phyloP scores from a whole-genome alignment of 2,888 invertebrate species.

The Rhingia rostrata region DNA sequence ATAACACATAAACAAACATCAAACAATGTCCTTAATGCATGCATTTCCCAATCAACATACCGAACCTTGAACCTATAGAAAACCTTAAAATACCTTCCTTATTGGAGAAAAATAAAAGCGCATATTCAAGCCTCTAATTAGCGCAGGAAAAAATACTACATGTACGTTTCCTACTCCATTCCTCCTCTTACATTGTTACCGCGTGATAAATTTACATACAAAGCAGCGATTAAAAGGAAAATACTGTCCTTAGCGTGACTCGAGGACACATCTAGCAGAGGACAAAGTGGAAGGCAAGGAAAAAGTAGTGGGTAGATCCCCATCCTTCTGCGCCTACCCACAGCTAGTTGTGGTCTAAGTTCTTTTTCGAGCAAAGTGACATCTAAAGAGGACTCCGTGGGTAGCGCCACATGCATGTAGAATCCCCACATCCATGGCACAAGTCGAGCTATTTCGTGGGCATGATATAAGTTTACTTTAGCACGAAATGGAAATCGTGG shows the following conservation, averaged over 20 bases:
- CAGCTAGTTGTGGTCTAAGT: slow-evolving; percentile 30
- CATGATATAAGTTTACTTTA: slow-evolving; percentile 59
- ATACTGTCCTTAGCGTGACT: slow-evolving; percentile 55
- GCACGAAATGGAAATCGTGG: slow-evolving; percentile 66
- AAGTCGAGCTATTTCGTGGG: slow-evolving; percentile 57
- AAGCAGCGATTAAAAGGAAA: slow-evolving; percentile 5
- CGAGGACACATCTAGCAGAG: slow-evolving; percentile 47
- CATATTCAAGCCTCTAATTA: slow-evolving; percentile 53
- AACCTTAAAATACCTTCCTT: neutral
- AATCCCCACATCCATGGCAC: slow-evolving; percentile 29
- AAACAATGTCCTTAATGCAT: no score
- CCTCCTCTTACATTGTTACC: slow-evolving; percentile 15
- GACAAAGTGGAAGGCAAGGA: neutral
- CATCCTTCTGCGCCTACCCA: slow-evolving; percentile 12
- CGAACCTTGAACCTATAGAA: slow-evolving; percentile 49
- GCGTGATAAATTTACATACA: slow-evolving; percentile 27
- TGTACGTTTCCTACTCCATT: slow-evolving; percentile 21
- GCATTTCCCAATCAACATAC: no score
- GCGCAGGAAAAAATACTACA: slow-evolving; percentile 35
- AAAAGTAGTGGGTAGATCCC: neutral
- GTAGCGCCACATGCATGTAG: slow-evolving; percentile 25
- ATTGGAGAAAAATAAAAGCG: slow-evolving; percentile 24
- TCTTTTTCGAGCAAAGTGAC: slow-evolving; percentile 37
- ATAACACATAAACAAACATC: no score
- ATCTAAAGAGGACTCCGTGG: slow-evolving; percentile 48